Conservation (phyloP, 2,797 vertebrate species). For the Aselliscus stoliczkanus region DNA sequence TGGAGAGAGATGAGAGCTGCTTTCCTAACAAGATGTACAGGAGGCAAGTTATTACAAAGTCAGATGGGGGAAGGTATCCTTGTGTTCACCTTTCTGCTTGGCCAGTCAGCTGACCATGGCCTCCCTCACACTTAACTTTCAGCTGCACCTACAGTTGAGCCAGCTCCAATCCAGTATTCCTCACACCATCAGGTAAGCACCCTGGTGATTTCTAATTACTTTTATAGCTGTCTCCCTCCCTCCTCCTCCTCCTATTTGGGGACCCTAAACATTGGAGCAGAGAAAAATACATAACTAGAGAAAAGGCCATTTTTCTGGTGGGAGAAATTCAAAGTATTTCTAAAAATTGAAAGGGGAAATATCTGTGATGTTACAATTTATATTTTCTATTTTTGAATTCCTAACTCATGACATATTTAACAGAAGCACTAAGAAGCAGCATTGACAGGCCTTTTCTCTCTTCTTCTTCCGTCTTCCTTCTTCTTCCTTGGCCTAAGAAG, state of each 20-base stretch:
- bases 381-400: neutral
- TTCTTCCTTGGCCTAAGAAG: neutral
- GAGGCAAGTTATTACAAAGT: neutral
- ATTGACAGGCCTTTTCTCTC: neutral
- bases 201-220: too few species aligned
- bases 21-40: neutral
- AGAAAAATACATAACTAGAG: neutral
- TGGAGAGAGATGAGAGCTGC: neutral
- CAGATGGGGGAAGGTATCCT: neutral
- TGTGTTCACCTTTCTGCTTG: neutral
- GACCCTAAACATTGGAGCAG: neutral
- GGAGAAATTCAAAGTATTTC: neutral
- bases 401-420: neutral
- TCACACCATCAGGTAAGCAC: neutral
- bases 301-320: neutral
- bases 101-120: too few species aligned
- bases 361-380: neutral
- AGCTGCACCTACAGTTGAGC: neutral
- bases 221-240: too few species aligned
- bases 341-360: neutral
- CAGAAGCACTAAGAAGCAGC: neutral
- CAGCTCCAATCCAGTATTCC: too few species aligned
- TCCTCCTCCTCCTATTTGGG: too few species aligned
- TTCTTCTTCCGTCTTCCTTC: too few species aligned
- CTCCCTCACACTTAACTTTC: neutral